Base-by-base conservation (phyloP, 2,113 vertebrate genomes). In the Trinectes maculatus region DNA sequence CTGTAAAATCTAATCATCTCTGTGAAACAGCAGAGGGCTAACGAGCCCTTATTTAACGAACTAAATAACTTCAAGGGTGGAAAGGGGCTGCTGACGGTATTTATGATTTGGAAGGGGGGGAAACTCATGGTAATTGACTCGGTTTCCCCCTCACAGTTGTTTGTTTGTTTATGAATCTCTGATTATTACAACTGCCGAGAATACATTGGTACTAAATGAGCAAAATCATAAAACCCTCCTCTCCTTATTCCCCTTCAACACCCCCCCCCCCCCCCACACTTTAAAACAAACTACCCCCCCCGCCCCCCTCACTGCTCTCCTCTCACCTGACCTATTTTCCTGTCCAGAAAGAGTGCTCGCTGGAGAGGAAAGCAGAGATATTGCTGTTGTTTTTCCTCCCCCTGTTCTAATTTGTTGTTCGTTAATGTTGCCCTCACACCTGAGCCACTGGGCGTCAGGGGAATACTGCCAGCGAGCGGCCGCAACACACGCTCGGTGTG, bases 1-100 rank as follows among this genome's bases (percentile, higher is more conserved):
- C 95, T 96, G 95, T 96, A 97, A 97, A 99, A 97, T 96, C 96
- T 97, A 98, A 98, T 98, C 96, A 98, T 96, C 95, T 96, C 89
- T 87, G 94, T 94, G 92, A 98, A 97, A 96, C 95, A 95, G 95
- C 94, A 94, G 96, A 95, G 94, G 92, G 93, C 94, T 98, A 98
- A 98, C 96, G 94, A 98, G 96, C 94, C 95, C 95, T 98, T 98
- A 96, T 97, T 98, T 98, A 97, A 98, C 96, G 93, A 96, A 96
- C 95, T 95, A 95, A 96, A 95, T 94, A 96, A 97, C 95, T 93
- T 95, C 91, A 94, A 94, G 94, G 93, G 91, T 91, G 86, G 94
- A 95, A 94, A 94, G 93, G 71, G 82, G 87, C 82, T 80, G 89
- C 77, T 85, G 85, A 87, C 86, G 89, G 79, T 80, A 81, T 89